phyloP scores from a whole-genome alignment of 2,113 vertebrate species.

The Hemibagrus wyckioides region DNA sequence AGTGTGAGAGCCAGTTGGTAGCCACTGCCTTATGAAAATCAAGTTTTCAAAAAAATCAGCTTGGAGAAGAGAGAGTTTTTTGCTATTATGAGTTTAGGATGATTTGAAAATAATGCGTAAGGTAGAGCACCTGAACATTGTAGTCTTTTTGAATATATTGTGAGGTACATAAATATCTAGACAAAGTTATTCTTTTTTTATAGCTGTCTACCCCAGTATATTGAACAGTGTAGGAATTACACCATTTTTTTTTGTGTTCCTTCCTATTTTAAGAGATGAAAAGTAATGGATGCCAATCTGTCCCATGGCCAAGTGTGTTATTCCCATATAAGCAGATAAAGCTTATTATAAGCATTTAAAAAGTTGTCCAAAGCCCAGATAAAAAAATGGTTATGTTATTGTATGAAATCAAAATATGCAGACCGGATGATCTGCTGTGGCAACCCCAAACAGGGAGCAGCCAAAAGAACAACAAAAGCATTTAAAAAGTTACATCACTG shows the following conservation, averaged over 20 bases:
- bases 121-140: constrained; percentile 4
- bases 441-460: too few relatives aligned
- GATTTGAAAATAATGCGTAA: neutral
- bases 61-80: neutral
- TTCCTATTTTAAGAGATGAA: neutral
- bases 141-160: constrained; percentile 4
- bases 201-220: neutral
- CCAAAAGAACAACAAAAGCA: too few relatives aligned
- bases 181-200: neutral
- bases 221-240: neutral
- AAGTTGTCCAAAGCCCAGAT: too few relatives aligned
- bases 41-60: constrained; percentile 20
- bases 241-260: neutral
- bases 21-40: constrained; percentile 41
- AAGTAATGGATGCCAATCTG: too few relatives aligned
- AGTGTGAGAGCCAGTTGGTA: constrained; percentile 62
- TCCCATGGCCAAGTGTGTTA: too few relatives aligned
- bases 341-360: too few relatives aligned
- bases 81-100: constrained; percentile 6
- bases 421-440: too few relatives aligned
- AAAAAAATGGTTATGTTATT: too few relatives aligned
- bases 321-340: too few relatives aligned
- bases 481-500: too few relatives aligned
- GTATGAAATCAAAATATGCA: too few relatives aligned
- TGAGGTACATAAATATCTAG: neutral